Conservation (phyloP, 2,888 invertebrate genomes). For the Himalopsyche tibetana region DNA sequence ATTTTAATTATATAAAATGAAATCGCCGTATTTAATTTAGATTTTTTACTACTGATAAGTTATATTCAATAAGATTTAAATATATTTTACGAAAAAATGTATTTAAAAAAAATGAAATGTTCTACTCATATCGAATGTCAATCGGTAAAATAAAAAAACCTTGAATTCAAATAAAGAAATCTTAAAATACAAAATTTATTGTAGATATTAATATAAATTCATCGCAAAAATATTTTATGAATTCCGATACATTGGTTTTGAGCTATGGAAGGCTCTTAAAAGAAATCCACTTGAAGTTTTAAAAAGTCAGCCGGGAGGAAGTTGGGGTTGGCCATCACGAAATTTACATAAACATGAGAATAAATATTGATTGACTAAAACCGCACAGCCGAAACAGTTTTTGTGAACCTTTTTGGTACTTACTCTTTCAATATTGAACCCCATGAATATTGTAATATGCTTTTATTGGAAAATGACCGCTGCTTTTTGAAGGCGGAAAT, state of each 20-base stretch:
- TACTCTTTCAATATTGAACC: background rate
- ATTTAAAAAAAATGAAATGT: too few relatives aligned
- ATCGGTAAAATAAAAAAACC: too few relatives aligned
- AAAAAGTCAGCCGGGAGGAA: background rate
- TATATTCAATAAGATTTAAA: too few relatives aligned
- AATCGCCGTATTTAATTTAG: too few relatives aligned
- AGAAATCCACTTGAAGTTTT: constrained; percentile 30
- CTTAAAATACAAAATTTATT: background rate
- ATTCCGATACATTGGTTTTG: background rate
- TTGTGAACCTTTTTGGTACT: background rate
- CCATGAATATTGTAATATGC: constrained; percentile 24
- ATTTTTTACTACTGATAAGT: too few relatives aligned
- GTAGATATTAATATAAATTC: background rate
- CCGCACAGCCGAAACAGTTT: constrained; percentile 5
- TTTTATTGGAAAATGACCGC: constrained; percentile 30
- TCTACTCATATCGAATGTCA: too few relatives aligned
- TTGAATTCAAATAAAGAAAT: background rate
- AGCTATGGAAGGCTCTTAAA: background rate
- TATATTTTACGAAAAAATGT: too few relatives aligned
- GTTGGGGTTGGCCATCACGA: background rate
- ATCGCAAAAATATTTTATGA: background rate
- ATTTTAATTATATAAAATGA: too few relatives aligned
- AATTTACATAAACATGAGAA: constrained; percentile 28
- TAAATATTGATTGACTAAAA: constrained; percentile 34
- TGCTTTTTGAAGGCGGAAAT: background rate